Evolutionary conservation across 2,797 vertebrate genomes (phyloP), one percentile per base, ranked within the genome.

Genomic region (Enteromius trimaculatus): DNA sequence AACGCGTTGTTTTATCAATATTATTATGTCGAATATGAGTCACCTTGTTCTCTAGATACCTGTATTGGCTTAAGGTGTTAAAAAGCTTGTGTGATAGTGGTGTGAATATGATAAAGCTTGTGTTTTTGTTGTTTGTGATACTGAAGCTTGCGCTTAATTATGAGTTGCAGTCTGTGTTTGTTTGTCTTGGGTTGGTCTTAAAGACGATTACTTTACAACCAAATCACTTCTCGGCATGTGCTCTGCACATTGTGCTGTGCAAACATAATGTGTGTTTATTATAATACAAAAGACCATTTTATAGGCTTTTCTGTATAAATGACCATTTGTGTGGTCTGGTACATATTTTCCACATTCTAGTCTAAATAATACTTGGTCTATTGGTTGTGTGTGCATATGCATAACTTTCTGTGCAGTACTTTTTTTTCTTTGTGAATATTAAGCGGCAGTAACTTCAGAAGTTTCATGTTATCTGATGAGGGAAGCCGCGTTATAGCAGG

Each of bases 191-290:
- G 5, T 34, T 74, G 26, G 47, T 14, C 82, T 47, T 14, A 44
- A 58, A 66, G 51, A n/a, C 26, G 39, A 85, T 81, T 62, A 77
- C 66, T 88, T 89, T 88, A 88, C 84, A 82, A 70, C 76, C 70
- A 34, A 88, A 70, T 69, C 31, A 2, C 29, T 77, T 47, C 74
- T 74, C 64, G 51, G 58, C 74, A 47, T 88, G 37, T 75, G 70
- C 70, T n/a, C n/a, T 81, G 42, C 70, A 81, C 60, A 80, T 81
- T 49, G 17, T 60, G 39, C 76, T 85, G 51, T 77, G 66, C 44
- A 51, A 64, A 51, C 0, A 2, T 65, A 37, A 49, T 21, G 8
- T 64, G 47, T 66, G 34, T 68, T 77, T 81, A 47, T 78, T 42
- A 78, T 55, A 23, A 58, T 53, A 8, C 34, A 79, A 9, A 80